Evolutionary conservation across 1,140 invertebrate species (phyloP).

Genomic region (Tetraneura akinire): DNA sequence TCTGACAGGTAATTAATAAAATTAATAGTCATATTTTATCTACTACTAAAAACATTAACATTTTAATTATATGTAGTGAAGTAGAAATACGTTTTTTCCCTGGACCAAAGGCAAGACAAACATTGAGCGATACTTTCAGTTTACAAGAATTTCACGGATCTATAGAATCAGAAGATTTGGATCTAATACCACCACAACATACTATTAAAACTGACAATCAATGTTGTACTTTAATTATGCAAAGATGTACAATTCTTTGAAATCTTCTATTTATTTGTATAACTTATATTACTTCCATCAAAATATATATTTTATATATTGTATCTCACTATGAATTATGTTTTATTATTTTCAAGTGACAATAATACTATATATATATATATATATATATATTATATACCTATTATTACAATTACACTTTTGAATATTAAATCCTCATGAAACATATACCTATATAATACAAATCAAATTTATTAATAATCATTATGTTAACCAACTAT

Average conservation of each 20-base stretch:
- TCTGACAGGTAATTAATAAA: constrained; percentile 60
- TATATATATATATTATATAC: too few relatives aligned
- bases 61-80: constrained; percentile 59
- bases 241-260: constrained; percentile 36
- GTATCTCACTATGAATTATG: too few relatives aligned
- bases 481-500: constrained; percentile 4
- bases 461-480: constrained; percentile 3
- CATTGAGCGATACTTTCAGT: constrained; percentile 66
- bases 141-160: constrained; percentile 66
- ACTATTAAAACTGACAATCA: constrained; percentile 37
- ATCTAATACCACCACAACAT: constrained; percentile 53
- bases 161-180: constrained; percentile 54
- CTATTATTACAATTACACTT: too few relatives aligned
- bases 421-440: too few relatives aligned
- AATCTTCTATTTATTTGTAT: neutral
- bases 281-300: neutral
- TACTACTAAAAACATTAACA: constrained; percentile 39
- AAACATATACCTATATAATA: neutral
- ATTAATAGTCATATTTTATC: neutral
- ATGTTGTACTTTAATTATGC: constrained; percentile 42
- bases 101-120: constrained; percentile 59
- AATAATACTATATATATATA: too few relatives aligned
- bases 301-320: neutral
- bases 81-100: constrained; percentile 66
- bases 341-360: too few relatives aligned